Base-by-base conservation (phyloP, 2,797 vertebrate species). In the Acestrorhynchus altus region DNA sequence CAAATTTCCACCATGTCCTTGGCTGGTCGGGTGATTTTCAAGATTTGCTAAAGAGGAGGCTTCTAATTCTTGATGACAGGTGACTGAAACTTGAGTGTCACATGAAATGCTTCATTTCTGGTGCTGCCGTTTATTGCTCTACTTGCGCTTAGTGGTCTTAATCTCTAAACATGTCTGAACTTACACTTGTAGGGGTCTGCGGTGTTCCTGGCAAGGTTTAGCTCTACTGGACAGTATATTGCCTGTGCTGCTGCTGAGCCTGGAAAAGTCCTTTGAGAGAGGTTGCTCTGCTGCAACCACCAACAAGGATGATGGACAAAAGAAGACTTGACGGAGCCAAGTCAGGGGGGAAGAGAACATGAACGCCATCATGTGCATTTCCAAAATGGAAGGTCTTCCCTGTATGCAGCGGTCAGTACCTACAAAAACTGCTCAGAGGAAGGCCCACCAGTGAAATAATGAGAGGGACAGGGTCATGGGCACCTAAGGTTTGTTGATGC, bases 171-270 rank as follows among this genome's bases (percentile, higher is more conserved):
- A 31, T 61, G 10, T 10, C 16, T 15, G 9, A 2, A 9, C n/a
- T 80, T 78, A 28, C 40, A 10, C 64, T 1, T 39, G 46, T 78
- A 98, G 97, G 5, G 94, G 96, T n/a, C 89, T 99, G 68, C 93
- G 95, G 18, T 98, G 96, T 88, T 94, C 95, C 10, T 92, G 93
- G 94, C 87, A 92, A 0, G 97, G 97, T 4, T 90, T 98, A 84
- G 93, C 93, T 1, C 83, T 98, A 77, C 86, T 98, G 83, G 97
- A 98, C 90, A 93, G 95, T 52, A 86, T 98, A 51, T 89, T 98
- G 82, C 94, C 95, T 0, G 83, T 81, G 22, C 91, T 99, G 22
- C 90, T 98, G 6, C 82, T 92, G 78, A 93, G 87, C 70, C 90
- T 98, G 49, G 94, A 96, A 59, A 81, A 31, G 44, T 66, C 80